phyloP scores from a whole-genome alignment of 2,888 invertebrate genomes.

The Pristionchus exspectatus region DNA sequence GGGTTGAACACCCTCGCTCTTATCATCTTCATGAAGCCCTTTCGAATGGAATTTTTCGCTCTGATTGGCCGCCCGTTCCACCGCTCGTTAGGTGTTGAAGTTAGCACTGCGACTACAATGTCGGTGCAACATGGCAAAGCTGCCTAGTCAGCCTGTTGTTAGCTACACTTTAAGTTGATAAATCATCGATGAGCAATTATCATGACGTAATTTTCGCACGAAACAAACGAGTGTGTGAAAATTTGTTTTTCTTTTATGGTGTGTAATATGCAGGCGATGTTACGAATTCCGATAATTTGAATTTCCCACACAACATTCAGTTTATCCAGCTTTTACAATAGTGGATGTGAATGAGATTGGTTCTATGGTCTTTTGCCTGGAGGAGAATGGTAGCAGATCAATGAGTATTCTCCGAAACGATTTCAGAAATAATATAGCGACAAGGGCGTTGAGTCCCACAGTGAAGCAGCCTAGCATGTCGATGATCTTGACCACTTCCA shows the following conservation, averaged over 20 bases:
- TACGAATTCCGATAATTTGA: too few relatives aligned
- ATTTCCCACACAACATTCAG: background rate
- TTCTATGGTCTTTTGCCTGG: background rate
- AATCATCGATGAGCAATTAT: background rate
- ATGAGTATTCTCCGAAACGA: background rate
- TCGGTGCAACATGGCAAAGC: background rate
- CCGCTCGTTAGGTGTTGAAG: background rate
- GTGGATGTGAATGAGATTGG: background rate
- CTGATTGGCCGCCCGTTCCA: too few relatives aligned
- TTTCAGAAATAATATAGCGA: background rate
- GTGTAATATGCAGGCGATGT: too few relatives aligned
- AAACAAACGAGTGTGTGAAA: background rate
- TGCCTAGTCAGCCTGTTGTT: background rate
- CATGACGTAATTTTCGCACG: background rate
- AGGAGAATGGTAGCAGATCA: background rate
- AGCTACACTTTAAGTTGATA: background rate
- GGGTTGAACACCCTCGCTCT: slow-evolving; percentile 8
- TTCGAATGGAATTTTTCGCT: background rate
- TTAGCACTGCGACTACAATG: background rate
- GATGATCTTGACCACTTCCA: background rate
- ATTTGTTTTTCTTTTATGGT: too few relatives aligned
- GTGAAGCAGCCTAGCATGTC: background rate
- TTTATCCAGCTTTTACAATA: background rate
- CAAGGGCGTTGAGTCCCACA: background rate
- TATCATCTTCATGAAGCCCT: background rate